These are phyloP conservation scores for Drosophila erecta DNA, from an alignment of 1,140 invertebrate species.

Conservation along the genomic window DNA sequence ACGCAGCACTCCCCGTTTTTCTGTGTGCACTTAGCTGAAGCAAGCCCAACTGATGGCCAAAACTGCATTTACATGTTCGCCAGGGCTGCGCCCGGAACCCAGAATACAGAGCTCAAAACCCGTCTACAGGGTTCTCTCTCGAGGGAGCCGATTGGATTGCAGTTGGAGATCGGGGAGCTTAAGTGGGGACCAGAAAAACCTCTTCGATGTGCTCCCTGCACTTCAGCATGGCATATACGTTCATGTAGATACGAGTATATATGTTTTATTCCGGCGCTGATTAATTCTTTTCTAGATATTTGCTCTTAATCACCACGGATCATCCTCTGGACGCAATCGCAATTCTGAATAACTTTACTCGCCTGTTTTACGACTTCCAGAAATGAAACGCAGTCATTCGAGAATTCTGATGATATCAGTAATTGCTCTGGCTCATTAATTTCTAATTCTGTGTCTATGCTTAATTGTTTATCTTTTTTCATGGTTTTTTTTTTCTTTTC, in stretches of 20 bases:
- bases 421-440: not conserved
- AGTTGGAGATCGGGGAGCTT: not conserved
- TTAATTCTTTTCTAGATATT: constrained; percentile 7
- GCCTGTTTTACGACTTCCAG: not conserved
- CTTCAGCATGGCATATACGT: too few species aligned
- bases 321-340: not conserved
- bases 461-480: too few species aligned
- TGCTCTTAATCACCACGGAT: not conserved
- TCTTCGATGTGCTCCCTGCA: constrained; percentile 16
- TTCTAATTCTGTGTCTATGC: not conserved
- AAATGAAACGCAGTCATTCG: too few species aligned
- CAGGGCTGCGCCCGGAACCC: constrained; percentile 1
- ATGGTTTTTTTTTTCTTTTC: too few species aligned
- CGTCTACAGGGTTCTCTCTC: constrained; percentile 12
- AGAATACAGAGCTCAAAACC: constrained; percentile 4
- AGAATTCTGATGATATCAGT: not conserved
- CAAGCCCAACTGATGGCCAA: constrained; percentile 2
- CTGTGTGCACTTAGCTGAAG: not conserved
- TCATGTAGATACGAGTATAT: too few species aligned
- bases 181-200: constrained; percentile 29
- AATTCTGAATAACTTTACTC: not conserved
- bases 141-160: not conserved
- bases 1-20: not conserved
- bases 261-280: not conserved
- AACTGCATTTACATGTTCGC: constrained; percentile 38